phyloP scores from a whole-genome alignment of 2,113 vertebrate genomes.

The Piprites chloris region DNA sequence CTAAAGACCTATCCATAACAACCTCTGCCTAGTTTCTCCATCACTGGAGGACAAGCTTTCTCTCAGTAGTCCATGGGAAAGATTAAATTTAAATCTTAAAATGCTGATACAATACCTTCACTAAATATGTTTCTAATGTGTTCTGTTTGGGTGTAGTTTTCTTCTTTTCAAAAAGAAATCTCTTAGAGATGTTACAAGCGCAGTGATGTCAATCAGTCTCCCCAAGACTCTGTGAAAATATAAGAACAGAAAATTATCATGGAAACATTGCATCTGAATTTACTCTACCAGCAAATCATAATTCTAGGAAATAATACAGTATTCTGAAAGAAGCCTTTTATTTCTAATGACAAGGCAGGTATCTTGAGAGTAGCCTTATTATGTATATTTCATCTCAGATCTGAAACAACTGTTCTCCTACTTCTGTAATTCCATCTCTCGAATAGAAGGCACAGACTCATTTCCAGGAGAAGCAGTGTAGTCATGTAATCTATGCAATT shows the following conservation, averaged over 20 bases:
- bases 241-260: not conserved
- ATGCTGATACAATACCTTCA: not conserved
- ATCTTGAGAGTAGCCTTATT: not conserved
- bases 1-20: not conserved
- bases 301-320: not conserved
- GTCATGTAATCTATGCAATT: not conserved
- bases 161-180: not conserved
- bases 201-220: not conserved
- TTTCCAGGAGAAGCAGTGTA: not conserved
- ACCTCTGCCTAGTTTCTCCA: not conserved
- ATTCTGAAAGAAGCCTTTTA: constrained; percentile 4
- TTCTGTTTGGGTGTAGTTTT: not conserved
- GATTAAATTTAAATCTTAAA: not conserved
- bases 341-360: not conserved
- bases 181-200: not conserved
- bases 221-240: not conserved
- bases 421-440: not conserved
- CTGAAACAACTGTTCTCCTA: not conserved
- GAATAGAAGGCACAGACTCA: not conserved
- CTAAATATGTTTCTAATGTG: not conserved
- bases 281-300: not conserved
- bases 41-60: not conserved
- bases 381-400: constrained; percentile 9
- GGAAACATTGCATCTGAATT: constrained; percentile 9
- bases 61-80: not conserved